These are phyloP conservation scores for Cecidostiba fungosa DNA, from an alignment of 2,888 invertebrate species.

Conservation along the genomic window DNA sequence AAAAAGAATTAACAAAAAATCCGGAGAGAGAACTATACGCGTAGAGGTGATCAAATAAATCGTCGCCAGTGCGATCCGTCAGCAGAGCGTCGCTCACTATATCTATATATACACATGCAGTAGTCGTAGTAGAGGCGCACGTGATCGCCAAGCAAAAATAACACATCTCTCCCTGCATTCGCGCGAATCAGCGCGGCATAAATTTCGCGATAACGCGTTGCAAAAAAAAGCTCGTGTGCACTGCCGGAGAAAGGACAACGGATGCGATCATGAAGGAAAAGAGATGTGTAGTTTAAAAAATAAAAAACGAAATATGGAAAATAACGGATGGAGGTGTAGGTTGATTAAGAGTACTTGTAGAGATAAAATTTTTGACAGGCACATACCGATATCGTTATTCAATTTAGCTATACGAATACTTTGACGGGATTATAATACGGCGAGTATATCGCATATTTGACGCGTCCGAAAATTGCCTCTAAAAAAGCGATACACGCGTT, in stretches of 20 bases:
- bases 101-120: neutral
- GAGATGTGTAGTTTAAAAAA: neutral
- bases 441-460: neutral
- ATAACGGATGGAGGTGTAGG: too few species aligned
- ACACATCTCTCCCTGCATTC: slow-evolving; percentile 23
- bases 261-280: slow-evolving; percentile 26
- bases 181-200: slow-evolving; percentile 55
- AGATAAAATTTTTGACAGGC: neutral
- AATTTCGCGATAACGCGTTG: slow-evolving; percentile 68
- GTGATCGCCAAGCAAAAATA: slow-evolving; percentile 58
- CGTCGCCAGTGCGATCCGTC: slow-evolving; percentile 36
- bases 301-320: neutral
- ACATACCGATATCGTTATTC: neutral
- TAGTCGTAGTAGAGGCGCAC: neutral
- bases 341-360: too few species aligned
- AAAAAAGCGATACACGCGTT: neutral
- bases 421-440: too few species aligned
- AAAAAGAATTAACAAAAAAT: neutral
- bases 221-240: slow-evolving; percentile 49
- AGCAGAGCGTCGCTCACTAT: slow-evolving; percentile 4
- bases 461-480: neutral
- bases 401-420: neutral
- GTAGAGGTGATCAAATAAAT: slow-evolving; percentile 46
- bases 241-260: slow-evolving; percentile 16
- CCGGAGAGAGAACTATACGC: neutral